phyloP scores from a whole-genome alignment of 2,797 vertebrate genomes.

The Tragopan temminckii region DNA sequence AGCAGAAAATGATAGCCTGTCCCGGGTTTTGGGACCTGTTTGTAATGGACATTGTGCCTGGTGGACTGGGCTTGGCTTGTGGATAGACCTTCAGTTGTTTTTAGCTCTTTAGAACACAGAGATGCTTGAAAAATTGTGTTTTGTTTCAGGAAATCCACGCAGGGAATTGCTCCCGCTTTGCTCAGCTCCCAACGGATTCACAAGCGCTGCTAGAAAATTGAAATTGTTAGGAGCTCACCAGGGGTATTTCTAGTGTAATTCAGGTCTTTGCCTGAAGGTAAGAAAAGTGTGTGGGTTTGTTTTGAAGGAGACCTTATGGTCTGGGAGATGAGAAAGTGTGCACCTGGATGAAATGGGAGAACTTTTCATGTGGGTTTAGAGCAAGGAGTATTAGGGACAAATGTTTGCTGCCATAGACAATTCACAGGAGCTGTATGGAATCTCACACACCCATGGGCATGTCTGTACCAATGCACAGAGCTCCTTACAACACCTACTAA shows the following conservation, averaged over 20 bases:
- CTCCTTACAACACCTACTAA: neutral
- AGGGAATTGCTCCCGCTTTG: neutral
- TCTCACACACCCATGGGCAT: accelerated
- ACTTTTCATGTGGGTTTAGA: neutral
- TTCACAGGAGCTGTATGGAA: neutral
- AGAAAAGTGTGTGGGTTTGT: neutral
- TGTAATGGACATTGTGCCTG: neutral
- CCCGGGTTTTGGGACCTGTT: neutral
- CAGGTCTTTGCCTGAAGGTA: neutral
- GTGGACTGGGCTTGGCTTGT: neutral
- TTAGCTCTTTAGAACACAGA: neutral
- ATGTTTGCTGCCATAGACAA: neutral
- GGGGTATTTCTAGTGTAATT: neutral
- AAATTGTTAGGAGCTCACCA: neutral
- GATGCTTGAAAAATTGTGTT: neutral
- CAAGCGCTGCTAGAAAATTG: accelerated
- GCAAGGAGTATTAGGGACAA: neutral
- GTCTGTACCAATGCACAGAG: accelerated
- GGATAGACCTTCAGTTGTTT: neutral
- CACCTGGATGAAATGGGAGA: neutral
- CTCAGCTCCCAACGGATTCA: neutral
- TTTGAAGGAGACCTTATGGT: neutral
- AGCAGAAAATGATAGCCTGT: neutral
- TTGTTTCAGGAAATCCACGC: accelerated
- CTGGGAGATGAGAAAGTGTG: neutral